Base-by-base conservation (phyloP, 2,113 vertebrate species). In the Lutjanus erythropterus region DNA sequence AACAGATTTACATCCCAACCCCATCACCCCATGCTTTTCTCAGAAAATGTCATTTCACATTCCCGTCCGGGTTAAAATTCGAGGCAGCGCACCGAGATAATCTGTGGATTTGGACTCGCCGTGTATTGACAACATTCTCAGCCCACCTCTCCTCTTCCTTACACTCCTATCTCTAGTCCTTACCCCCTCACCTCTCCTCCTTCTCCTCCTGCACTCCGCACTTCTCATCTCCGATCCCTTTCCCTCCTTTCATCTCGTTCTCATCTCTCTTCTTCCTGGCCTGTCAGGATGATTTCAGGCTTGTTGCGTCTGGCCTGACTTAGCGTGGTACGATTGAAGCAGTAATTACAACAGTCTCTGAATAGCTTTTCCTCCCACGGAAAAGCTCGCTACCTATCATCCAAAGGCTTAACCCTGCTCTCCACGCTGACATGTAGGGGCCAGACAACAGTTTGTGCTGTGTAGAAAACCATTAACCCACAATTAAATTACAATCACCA, bases 401-500 rank as follows among this genome's bases (percentile, higher is more conserved):
- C 78, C 75, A 7, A 33, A 60, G 85, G 86, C 90, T 92, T 92
- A 92, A 91, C 89, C 86, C 83, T 3, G 33, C 82, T 77, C 85
- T 78, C 73, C 77, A 53, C 1, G 47, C 75, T 82, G 88, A 83
- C 87, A 85, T 49, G 55, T 75, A 59, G 70, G 23, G 72, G 75
- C 86, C 82, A 87, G 62, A 84, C 81, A 89, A 78, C 78, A 85
- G 80, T n/a, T 27, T 53, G n/a, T n/a, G 27, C 5, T 52, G 50
- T 35, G 62, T 80, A 52, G 75, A 81, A 83, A 88, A 86, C 78
- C 75, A 86, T 93, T 93, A 92, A 93, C 90, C 81, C 78, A 72
- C 83, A 92, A 91, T 93, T 88, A 86, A 92, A 93, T 91, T 87
- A 90, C 84, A 80, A 89, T 89, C 83, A 84, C 61, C 79, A 84